These are phyloP conservation scores for Beaufortia kweichowensis DNA, from an alignment of 2,113 vertebrate genomes.

Conservation along the genomic window DNA sequence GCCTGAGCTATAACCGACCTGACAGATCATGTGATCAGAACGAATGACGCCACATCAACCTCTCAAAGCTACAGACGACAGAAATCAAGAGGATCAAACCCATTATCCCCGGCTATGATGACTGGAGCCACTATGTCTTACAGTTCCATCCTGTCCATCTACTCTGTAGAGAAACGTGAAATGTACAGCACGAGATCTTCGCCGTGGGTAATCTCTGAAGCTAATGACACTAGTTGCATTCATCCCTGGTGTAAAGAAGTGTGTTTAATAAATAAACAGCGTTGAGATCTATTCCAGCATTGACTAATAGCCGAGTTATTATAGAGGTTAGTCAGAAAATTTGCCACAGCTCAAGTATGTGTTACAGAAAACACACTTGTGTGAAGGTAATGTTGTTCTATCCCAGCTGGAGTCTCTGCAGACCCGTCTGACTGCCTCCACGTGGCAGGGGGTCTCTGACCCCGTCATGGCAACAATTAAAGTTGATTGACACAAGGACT, in stretches of 20 bases:
- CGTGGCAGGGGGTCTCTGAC: conserved; percentile 49
- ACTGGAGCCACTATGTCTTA: conserved; percentile 12
- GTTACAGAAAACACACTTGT: conserved; percentile 42
- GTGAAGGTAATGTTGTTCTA: conserved; percentile 64
- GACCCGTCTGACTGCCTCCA: conserved; percentile 51
- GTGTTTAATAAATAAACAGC: not conserved
- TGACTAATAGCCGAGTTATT: not conserved
- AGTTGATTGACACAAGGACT: conserved; percentile 61
- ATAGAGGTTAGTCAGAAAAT: not conserved
- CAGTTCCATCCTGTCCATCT: not conserved
- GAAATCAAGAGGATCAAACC: conserved; percentile 51
- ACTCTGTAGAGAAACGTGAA: conserved; percentile 2
- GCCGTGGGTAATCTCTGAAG: not conserved
- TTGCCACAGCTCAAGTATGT: not conserved
- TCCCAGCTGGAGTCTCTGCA: conserved; percentile 58
- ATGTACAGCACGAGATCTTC: conserved; percentile 6
- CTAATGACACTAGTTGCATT: not conserved
- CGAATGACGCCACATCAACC: conserved; percentile 39
- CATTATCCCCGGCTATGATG: conserved; percentile 51
- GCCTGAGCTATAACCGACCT: conserved; percentile 52
- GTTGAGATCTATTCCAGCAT: conserved; percentile 11
- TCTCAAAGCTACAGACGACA: conserved; percentile 55
- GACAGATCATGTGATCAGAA: conserved; percentile 47
- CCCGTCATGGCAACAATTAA: conserved; percentile 55
- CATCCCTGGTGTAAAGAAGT: not conserved